Percentiles rank a stretch among this genome's conserved stretches.
These are phyloP conservation scores for Cheirogaleus medius DNA, from an alignment of 2,113 vertebrate genomes.

Conservation along the genomic window DNA sequence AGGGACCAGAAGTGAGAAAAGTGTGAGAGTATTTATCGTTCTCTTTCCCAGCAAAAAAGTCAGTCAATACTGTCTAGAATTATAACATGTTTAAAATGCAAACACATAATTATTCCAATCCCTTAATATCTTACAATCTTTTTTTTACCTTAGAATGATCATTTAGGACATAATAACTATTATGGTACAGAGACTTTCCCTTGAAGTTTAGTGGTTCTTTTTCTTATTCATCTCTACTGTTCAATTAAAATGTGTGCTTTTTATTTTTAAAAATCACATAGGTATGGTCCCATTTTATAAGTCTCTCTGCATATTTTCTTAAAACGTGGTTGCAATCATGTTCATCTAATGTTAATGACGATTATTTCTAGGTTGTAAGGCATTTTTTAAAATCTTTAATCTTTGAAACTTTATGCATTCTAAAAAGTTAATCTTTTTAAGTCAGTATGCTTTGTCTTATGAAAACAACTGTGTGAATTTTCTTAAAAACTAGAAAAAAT, in stretches of 20 bases:
- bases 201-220: not conserved
- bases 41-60: not conserved
- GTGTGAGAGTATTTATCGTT: not conserved
- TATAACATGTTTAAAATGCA: not conserved
- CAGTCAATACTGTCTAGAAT: not conserved
- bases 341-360: not conserved
- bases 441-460: not conserved
- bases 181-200: not conserved
- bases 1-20: not conserved
- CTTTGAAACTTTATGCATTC: not conserved
- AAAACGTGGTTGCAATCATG: not conserved
- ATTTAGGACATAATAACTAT: not conserved
- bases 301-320: not conserved
- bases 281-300: not conserved
- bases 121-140: not conserved
- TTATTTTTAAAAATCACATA: not conserved
- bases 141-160: not conserved
- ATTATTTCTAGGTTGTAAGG: not conserved
- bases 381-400: not conserved
- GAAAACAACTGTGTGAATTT: not conserved
- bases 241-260: slow-evolving; percentile 1
- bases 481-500: not conserved
- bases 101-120: not conserved
- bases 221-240: not conserved
- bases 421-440: not conserved